Percentiles rank a stretch among this genome's conserved stretches.
Evolutionary conservation across 1,140 invertebrate genomes (phyloP).

Genomic region (Tetramorium alpestre): DNA sequence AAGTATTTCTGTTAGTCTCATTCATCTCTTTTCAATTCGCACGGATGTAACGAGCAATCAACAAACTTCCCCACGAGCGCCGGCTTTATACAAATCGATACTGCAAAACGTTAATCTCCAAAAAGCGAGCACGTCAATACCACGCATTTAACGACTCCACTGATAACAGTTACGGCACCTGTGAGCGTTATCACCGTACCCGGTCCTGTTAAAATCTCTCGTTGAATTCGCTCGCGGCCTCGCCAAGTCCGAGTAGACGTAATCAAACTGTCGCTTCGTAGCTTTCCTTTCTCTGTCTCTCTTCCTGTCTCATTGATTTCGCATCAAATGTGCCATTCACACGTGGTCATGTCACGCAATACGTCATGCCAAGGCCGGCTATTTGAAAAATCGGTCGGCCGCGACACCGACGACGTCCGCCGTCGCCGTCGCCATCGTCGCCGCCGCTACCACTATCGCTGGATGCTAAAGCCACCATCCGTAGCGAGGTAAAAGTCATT

Average conservation of each 20-base stretch:
- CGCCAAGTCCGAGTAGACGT: slow-evolving; percentile 38
- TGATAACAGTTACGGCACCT: slow-evolving; percentile 31
- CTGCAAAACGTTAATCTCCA: slow-evolving; percentile 21
- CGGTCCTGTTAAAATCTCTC: slow-evolving; percentile 22
- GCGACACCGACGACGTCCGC: neutral
- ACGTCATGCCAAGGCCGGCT: slow-evolving; percentile 21
- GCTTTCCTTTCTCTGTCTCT: neutral
- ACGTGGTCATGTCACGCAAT: slow-evolving; percentile 48
- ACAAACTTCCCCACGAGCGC: slow-evolving; percentile 2
- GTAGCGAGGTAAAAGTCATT: slow-evolving; percentile 80
- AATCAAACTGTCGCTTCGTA: slow-evolving; percentile 49
- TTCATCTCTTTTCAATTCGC: neutral
- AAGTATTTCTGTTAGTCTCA: neutral
- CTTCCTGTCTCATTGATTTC: slow-evolving; percentile 27
- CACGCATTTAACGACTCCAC: slow-evolving; percentile 32
- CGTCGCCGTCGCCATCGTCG: neutral
- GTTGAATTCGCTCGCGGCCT: slow-evolving; percentile 12
- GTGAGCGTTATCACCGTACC: slow-evolving; percentile 2
- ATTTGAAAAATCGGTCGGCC: slow-evolving; percentile 35
- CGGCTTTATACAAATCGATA: slow-evolving; percentile 2
- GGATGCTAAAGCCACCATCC: slow-evolving; percentile 39
- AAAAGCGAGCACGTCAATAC: slow-evolving; percentile 36
- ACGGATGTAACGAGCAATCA: slow-evolving; percentile 16
- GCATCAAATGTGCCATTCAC: slow-evolving; percentile 43
- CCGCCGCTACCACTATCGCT: neutral